A percentile compares a stretch with the other conserved stretches of the same genome.
Conservation (phyloP, 2,888 invertebrate species). For the Auanema sp. region DNA sequence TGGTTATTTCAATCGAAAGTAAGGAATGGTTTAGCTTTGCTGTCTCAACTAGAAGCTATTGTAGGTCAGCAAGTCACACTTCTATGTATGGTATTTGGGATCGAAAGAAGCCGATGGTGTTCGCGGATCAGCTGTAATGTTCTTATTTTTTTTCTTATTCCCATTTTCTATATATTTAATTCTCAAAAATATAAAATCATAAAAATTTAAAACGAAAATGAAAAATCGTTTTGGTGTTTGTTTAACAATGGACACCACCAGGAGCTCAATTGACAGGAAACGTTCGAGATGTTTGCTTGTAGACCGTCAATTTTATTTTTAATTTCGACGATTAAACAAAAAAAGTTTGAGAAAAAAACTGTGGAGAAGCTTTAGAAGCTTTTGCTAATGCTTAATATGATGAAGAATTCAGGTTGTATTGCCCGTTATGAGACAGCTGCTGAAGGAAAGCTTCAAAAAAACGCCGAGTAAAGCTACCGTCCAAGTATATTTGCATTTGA, state of each 20-base stretch:
- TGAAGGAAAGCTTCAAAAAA: constrained; percentile 47
- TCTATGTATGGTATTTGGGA: constrained; percentile 77
- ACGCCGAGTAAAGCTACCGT: constrained; percentile 55
- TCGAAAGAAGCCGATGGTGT: constrained; percentile 90
- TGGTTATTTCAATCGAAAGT: constrained; percentile 46
- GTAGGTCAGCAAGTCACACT: constrained; percentile 65
- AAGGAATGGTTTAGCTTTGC: not conserved
- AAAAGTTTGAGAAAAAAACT: no score
- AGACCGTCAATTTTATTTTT: not conserved
- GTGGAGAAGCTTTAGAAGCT: no score
- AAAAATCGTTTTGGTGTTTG: constrained; percentile 7
- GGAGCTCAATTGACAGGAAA: constrained; percentile 73
- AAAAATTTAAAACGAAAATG: constrained; percentile 67
- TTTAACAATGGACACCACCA: constrained; percentile 71
- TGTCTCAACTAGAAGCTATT: no score
- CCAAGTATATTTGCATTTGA: constrained; percentile 49
- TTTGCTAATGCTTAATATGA: no score
- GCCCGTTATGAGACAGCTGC: constrained; percentile 53
- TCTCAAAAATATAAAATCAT: constrained; percentile 83
- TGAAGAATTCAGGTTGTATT: constrained; percentile 42
- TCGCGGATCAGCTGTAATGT: constrained; percentile 72
- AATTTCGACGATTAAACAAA: no score
- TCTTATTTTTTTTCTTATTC: constrained; percentile 72
- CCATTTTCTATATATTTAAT: no score
- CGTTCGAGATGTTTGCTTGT: constrained; percentile 6